Evolutionary conservation across 2,888 invertebrate genomes (phyloP).

Genomic region (Dynastes hyllus): DNA sequence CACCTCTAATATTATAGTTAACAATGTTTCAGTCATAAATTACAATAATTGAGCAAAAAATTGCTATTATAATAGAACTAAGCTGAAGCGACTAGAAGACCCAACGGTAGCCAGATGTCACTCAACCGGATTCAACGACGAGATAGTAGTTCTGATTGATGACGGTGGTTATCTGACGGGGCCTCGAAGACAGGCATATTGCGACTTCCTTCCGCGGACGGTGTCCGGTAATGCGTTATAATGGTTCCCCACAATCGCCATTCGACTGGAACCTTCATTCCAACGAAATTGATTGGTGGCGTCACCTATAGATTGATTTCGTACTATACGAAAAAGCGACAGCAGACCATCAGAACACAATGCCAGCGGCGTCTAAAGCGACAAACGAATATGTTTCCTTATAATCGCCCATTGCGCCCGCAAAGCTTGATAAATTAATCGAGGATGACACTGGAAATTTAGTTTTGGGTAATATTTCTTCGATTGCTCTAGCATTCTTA

Average conservation of each 20-base stretch:
- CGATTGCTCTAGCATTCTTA: no score
- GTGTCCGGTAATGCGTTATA: slow-evolving; percentile 59
- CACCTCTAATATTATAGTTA: no score
- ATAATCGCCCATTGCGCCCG: not conserved
- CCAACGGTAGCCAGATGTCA: slow-evolving; percentile 19
- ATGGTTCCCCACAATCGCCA: slow-evolving; percentile 30
- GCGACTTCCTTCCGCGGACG: slow-evolving; percentile 64
- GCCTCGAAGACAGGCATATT: slow-evolving; percentile 59
- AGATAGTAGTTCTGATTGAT: slow-evolving; percentile 70
- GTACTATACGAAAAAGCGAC: slow-evolving; percentile 24
- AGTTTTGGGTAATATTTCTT: no score
- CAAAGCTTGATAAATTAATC: slow-evolving; percentile 8
- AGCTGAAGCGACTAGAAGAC: not conserved
- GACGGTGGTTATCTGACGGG: slow-evolving; percentile 66
- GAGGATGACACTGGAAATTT: no score
- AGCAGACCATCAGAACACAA: slow-evolving; percentile 4
- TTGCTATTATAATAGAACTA: slow-evolving; percentile 1
- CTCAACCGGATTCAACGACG: slow-evolving; percentile 51
- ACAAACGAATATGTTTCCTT: slow-evolving; percentile 6
- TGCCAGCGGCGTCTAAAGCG: not conserved
- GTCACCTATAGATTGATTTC: slow-evolving; percentile 52
- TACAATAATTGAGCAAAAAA: slow-evolving; percentile 12
- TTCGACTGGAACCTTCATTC: slow-evolving; percentile 25
- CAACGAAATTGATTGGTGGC: slow-evolving; percentile 41
- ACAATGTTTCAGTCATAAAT: not conserved